A percentile compares a stretch with the other conserved stretches of the same genome.
phyloP scores from a whole-genome alignment of 2,113 vertebrate genomes.

The Clarias macrocephalus region DNA sequence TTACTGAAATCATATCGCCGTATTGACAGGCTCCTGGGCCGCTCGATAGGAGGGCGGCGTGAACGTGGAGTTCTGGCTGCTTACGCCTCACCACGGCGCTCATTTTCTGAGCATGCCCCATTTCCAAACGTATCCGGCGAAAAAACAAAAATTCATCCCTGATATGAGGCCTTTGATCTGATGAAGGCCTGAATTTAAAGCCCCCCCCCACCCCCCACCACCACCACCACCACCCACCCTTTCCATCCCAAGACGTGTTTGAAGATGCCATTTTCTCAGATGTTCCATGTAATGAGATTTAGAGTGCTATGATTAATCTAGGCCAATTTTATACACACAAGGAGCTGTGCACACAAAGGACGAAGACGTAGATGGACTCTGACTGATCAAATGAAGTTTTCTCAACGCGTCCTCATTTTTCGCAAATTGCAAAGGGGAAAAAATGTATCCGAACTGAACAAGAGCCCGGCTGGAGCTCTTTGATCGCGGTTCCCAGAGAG shows the following conservation, averaged over 20 bases:
- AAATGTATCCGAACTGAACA: constrained; percentile 62
- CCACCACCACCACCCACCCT: background rate
- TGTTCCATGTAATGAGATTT: constrained; percentile 84
- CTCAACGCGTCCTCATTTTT: constrained; percentile 60
- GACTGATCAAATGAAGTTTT: constrained; percentile 63
- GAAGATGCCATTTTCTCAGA: constrained; percentile 76
- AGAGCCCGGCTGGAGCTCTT: constrained; percentile 74
- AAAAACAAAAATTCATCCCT: constrained; percentile 64
- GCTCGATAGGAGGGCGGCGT: constrained; percentile 73
- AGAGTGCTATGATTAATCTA: constrained; percentile 73
- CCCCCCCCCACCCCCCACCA: constrained; percentile 53
- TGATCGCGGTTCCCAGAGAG: constrained; percentile 72
- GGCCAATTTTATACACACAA: constrained; percentile 62
- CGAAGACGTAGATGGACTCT: constrained; percentile 45
- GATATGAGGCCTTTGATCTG: constrained; percentile 81
- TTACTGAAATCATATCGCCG: constrained; percentile 71
- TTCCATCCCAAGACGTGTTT: constrained; percentile 68
- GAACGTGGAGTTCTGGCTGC: constrained; percentile 78
- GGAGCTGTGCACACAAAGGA: constrained; percentile 43
- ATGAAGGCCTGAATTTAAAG: constrained; percentile 78
- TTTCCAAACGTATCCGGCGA: constrained; percentile 61
- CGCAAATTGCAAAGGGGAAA: constrained; percentile 55
- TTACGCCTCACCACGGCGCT: constrained; percentile 73
- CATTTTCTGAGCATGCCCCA: constrained; percentile 63
- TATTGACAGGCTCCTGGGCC: constrained; percentile 81